These are phyloP conservation scores for Philaethria dido DNA, from an alignment of 2,888 invertebrate species.

Conservation along the genomic window DNA sequence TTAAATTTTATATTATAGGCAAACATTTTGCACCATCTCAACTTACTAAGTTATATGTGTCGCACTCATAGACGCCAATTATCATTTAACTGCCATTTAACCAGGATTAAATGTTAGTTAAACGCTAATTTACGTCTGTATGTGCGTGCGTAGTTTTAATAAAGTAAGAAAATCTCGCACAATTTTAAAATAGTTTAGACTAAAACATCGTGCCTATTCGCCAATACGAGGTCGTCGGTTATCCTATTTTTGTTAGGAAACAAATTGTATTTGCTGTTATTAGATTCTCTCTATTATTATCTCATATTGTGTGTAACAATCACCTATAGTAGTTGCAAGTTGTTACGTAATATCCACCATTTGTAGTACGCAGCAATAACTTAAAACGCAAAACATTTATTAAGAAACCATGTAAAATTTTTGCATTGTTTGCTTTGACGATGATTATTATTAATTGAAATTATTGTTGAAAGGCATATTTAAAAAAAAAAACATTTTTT, in stretches of 20 bases:
- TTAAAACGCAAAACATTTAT: neutral
- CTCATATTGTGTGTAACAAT: neutral
- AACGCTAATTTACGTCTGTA: neutral
- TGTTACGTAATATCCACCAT: neutral
- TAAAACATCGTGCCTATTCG: constrained; percentile 13
- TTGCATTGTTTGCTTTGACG: neutral
- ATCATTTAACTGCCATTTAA: neutral
- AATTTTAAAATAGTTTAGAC: constrained; percentile 22
- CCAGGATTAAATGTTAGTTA: neutral
- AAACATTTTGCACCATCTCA: neutral
- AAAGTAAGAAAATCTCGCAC: constrained; percentile 14
- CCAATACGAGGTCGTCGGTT: constrained; percentile 8
- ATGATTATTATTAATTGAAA: too few species aligned
- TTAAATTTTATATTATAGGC: neutral
- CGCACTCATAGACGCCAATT: neutral
- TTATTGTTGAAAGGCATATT: neutral
- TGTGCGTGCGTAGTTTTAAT: neutral
- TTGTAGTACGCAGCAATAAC: neutral
- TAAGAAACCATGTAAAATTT: neutral
- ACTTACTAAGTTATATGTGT: constrained; percentile 1
- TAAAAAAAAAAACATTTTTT: too few species aligned
- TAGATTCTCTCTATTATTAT: neutral
- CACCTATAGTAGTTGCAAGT: neutral
- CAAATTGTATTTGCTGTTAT: neutral
- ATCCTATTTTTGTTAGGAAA: constrained; percentile 13